These are phyloP conservation scores for Colinus virginianus DNA, from an alignment of 2,113 vertebrate species.

Conservation along the genomic window DNA sequence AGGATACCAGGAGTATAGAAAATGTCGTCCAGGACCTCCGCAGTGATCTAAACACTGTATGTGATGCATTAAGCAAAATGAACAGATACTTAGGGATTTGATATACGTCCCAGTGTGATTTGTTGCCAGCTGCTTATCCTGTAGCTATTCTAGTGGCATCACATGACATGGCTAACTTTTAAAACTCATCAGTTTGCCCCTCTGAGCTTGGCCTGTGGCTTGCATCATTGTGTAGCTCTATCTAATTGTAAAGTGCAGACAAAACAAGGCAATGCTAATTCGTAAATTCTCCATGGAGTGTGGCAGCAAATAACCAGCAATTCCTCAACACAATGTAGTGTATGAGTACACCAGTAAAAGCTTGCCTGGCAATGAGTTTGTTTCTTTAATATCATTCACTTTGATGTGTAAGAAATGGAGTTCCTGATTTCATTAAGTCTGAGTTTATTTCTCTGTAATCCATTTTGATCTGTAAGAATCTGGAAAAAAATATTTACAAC, in stretches of 20 bases:
- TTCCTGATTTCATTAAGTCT: slow-evolving; percentile 6
- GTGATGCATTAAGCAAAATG: slow-evolving; percentile 96
- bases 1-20: slow-evolving; percentile 94
- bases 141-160: slow-evolving; percentile 34
- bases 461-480: background rate
- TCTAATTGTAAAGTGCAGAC: slow-evolving; percentile 56
- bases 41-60: slow-evolving; percentile 94
- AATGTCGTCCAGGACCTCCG: slow-evolving; percentile 95
- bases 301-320: background rate
- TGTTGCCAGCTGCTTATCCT: slow-evolving; percentile 1
- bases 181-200: slow-evolving; percentile 24
- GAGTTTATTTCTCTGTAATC: background rate
- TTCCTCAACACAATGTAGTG: background rate
- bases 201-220: slow-evolving; percentile 61
- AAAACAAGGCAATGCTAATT: slow-evolving; percentile 51
- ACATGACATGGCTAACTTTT: slow-evolving; percentile 11
- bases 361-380: slow-evolving; percentile 14
- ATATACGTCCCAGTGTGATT: slow-evolving; percentile 23
- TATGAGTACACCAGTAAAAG: slow-evolving; percentile 19
- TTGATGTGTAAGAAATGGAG: background rate
- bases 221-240: slow-evolving; percentile 53
- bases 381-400: slow-evolving; percentile 6
- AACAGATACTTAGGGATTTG: slow-evolving; percentile 96
- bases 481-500: background rate
- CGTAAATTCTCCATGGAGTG: slow-evolving; percentile 21